Conservation (phyloP, 1,140 invertebrate genomes). For the Chironomus striatipennis region DNA sequence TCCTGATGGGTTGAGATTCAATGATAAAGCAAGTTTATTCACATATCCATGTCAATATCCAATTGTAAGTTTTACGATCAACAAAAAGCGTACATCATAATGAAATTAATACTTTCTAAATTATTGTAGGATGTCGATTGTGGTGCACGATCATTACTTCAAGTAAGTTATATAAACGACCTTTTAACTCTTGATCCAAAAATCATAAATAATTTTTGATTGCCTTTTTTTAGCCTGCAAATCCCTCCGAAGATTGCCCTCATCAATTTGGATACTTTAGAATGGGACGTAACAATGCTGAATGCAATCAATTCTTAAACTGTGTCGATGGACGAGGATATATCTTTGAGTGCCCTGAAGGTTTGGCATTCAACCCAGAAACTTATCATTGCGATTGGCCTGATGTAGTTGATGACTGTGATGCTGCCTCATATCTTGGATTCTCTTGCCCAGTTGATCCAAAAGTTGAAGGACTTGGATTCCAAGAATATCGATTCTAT, state of each 20-base stretch:
- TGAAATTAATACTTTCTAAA: too few species aligned
- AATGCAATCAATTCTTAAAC: conserved; percentile 78
- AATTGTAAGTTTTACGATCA: conserved; percentile 34
- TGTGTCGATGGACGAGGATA: conserved; percentile 62
- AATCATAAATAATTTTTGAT: conserved; percentile 14
- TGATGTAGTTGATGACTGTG: conserved; percentile 65
- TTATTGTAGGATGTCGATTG: conserved; percentile 57
- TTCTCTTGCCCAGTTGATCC: conserved; percentile 53
- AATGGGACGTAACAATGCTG: conserved; percentile 51
- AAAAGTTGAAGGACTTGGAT: conserved; percentile 42
- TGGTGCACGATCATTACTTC: conserved; percentile 53
- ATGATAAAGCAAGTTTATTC: conserved; percentile 56
- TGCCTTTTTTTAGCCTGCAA: neutral
- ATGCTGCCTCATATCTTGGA: conserved; percentile 62
- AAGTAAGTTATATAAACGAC: conserved; percentile 27
- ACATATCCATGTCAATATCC: conserved; percentile 77
- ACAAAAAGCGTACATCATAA: too few species aligned
- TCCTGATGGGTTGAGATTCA: conserved; percentile 76
- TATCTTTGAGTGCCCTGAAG: conserved; percentile 57
- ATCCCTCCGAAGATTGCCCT: conserved; percentile 66
- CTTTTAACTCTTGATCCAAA: neutral
- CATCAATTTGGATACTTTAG: conserved; percentile 78
- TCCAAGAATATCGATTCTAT: conserved; percentile 47
- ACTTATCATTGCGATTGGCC: conserved; percentile 80
- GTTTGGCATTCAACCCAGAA: conserved; percentile 71